These are phyloP conservation scores for Schizotus pectinicornis DNA, from an alignment of 2,888 invertebrate genomes.

Conservation along the genomic window DNA sequence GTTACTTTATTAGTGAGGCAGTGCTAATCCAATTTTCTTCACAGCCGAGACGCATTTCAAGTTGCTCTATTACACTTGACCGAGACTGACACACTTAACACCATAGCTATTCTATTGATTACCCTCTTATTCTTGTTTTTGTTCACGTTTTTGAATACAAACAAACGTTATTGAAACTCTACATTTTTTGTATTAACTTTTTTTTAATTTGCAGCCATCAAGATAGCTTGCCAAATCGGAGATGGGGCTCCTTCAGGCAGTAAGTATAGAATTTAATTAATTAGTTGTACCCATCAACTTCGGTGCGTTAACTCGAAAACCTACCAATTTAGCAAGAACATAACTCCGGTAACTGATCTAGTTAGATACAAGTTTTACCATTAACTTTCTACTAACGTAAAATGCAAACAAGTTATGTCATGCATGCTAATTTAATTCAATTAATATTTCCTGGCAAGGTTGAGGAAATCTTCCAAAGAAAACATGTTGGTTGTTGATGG, in stretches of 20 bases:
- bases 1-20: no score
- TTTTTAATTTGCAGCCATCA: slow-evolving; percentile 61
- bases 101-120: no score
- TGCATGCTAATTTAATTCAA: not conserved
- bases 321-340: not conserved
- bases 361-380: no score
- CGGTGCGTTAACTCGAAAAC: not conserved
- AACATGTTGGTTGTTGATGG: not conserved
- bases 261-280: slow-evolving; percentile 52
- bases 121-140: not conserved
- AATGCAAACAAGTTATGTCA: no score
- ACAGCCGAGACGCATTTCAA: no score
- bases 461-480: no score
- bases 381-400: no score
- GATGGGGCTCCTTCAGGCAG: slow-evolving; percentile 72
- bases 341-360: no score
- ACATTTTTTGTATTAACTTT: no score
- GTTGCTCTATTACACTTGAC: no score
- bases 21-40: no score
- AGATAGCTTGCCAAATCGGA: slow-evolving; percentile 66
- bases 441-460: not conserved
- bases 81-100: no score
- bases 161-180: slow-evolving; percentile 2
- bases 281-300: not conserved
- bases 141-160: not conserved